Percentiles rank a stretch among this genome's conserved stretches.
phyloP scores from a whole-genome alignment of 2,888 invertebrate genomes.

The Erebia palarica region DNA sequence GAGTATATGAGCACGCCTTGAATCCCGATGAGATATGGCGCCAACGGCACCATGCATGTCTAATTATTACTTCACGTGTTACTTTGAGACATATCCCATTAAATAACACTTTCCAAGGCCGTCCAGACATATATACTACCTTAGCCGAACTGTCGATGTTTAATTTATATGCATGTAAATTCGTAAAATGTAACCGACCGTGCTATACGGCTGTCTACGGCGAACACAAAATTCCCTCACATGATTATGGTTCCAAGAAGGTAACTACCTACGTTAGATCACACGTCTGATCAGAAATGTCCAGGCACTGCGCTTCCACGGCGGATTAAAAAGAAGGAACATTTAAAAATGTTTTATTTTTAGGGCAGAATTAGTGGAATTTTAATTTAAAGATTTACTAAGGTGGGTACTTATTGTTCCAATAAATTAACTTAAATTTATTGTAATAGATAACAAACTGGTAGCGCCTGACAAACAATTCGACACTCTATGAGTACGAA shows the following conservation, averaged over 20 bases:
- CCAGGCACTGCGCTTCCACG: slow-evolving; percentile 26
- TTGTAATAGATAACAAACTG: no score
- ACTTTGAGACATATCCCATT: slow-evolving; percentile 29
- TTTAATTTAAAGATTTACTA: slow-evolving; percentile 1
- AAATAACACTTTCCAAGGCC: slow-evolving; percentile 27
- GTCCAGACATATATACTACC: slow-evolving; percentile 19
- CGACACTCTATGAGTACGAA: no score
- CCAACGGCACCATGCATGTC: slow-evolving; percentile 59
- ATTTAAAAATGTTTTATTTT: slow-evolving; percentile 24
- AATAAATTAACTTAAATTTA: no score
- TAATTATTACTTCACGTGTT: slow-evolving; percentile 57
- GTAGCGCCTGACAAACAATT: no score
- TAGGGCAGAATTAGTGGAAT: slow-evolving; percentile 24
- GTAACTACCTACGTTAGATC: slow-evolving; percentile 43
- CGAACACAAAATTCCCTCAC: slow-evolving; percentile 33
- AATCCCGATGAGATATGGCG: slow-evolving; percentile 70
- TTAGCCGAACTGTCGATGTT: slow-evolving; percentile 8
- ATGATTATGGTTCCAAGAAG: slow-evolving; percentile 46
- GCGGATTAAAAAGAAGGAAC: slow-evolving; percentile 25
- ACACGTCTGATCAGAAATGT: slow-evolving; percentile 41
- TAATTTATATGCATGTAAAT: slow-evolving; percentile 28
- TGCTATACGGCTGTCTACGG: slow-evolving; percentile 34
- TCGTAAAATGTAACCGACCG: slow-evolving; percentile 39
- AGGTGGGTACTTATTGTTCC: neutral
- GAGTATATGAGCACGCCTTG: slow-evolving; percentile 48